Conservation (phyloP, 2,888 invertebrate genomes). For the Sarcophaga variegata region DNA sequence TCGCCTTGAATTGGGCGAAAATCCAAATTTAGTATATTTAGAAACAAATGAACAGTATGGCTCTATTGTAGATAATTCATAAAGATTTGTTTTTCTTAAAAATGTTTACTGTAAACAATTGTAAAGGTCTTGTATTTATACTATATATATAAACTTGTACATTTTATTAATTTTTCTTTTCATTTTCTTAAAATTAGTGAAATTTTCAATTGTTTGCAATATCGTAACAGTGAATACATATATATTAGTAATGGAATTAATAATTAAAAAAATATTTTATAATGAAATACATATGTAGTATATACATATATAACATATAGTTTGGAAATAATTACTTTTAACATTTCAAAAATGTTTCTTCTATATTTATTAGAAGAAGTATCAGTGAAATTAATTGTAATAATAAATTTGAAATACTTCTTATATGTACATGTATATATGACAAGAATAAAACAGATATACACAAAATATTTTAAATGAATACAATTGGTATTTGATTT, state of each 20-base stretch:
- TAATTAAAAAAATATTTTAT: conserved; percentile 45
- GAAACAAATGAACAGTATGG: conserved; percentile 72
- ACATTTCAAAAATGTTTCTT: conserved; percentile 24
- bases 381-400: conserved; percentile 47
- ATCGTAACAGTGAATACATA: conserved; percentile 7
- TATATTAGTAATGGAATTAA: conserved; percentile 49
- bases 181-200: conserved; percentile 23
- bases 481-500: neutral
- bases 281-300: conserved; percentile 13
- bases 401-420: conserved; percentile 54
- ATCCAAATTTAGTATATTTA: conserved; percentile 77
- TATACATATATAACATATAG: conserved; percentile 39
- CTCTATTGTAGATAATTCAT: conserved; percentile 75
- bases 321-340: conserved; percentile 43
- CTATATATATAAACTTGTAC: conserved; percentile 29
- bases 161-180: conserved; percentile 34
- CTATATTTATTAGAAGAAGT: conserved; percentile 50
- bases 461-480: conserved; percentile 17
- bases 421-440: conserved; percentile 57
- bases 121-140: conserved; percentile 23
- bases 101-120: conserved; percentile 45
- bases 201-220: conserved; percentile 43
- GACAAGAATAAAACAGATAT: conserved; percentile 42
- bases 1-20: conserved; percentile 76
- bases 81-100: conserved; percentile 64